Evolutionary conservation across 23 tunicate genomes (phyloP), one percentile per base, ranked within the genome.

Genomic region (Botrylloides violaceus): DNA sequence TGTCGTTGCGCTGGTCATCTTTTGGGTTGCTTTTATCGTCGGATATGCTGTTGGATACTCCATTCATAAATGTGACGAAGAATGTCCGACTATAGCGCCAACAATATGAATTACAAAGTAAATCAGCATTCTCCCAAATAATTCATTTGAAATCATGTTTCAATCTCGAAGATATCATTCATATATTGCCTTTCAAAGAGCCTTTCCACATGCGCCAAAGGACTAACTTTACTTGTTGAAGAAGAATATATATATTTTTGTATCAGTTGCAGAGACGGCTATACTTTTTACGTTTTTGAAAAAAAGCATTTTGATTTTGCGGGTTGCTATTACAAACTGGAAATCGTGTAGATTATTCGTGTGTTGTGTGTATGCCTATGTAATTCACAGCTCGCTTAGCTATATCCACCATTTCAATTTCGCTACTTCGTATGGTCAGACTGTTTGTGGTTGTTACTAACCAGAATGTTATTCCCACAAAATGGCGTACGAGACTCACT

Each of bases 11-110:
- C 38, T 83, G 9, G 30, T 77, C 12, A 18, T 83, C 22, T 48
- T 63, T 57, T 27, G 70, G n/a, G 27, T 70, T 4, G 64, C 66
- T 1, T 83, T 83, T 53, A 48, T 63, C 34, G 59, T 77, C 39
- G 90, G 90, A 29, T 83, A 83, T 49, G 78, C 65, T 4, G 90
- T 83, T 23, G 90, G 90, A 57, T 83, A 83, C 66, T 66, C 53
- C 29, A 83, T 83, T 6, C 90, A 83, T 50, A 70, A 60, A 50
- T 79, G 83, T n/a, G 68, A 61, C 21, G 80, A 20, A 1, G 58
- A 61, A 43, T 36, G 56, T 2, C 71, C 43, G 22, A 7, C 56
- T n/a, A n/a, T n/a, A n/a, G n/a, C n/a, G n/a, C n/a, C n/a, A n/a
- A n/a, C n/a, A n/a, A n/a, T n/a, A n/a, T n/a, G n/a, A n/a, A n/a